Evolutionary conservation across 2,888 invertebrate genomes (phyloP), one percentile per base, ranked within the genome.

Genomic region (Biston betularia): DNA sequence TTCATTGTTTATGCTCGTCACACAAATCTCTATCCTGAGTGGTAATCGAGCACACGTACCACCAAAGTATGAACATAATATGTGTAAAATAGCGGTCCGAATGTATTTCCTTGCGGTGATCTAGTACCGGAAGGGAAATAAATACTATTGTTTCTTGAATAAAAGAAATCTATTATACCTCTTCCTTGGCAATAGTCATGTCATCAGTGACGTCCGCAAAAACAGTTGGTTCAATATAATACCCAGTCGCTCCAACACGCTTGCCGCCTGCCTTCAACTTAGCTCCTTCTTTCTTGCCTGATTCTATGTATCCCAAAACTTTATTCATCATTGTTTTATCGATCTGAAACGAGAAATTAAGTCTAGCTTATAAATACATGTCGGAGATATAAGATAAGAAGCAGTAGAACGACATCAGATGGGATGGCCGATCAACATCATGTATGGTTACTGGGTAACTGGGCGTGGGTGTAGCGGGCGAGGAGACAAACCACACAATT

Each of bases 211-310:
- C 97, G 80, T 96, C 94, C 7, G 96, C 95, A 81, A 97, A 97
- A 0, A 97, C 96, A 0, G 97, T 97, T 0, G 97, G 97, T 75
- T 97, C 94, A 35, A 97, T 91, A 80, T 96, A 98, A 84, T 94
- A 97, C 0, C 97, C 98, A 44, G 94, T 92, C 55, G 84, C 89
- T 10, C 96, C 97, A 42, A 95, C 65, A 11, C 89, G 79, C 24
- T 86, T 85, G 4, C 98, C 98, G 10, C 98, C 98, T 14, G 95
- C 90, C 78, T 96, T 91, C 67, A 98, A 87, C 77, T 95, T 96
- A 0, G 98, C 98, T 0, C 98, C 98, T 83, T 98, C 95, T 71
- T 95, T 88, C 83, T 96, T 96, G 1, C 98, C 98, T 69, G 94
- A 95, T 68, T 97, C 95, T 62, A 98, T 96, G 79, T 97, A 95